Evolutionary conservation across 2,797 vertebrate species (phyloP).

Genomic region (Pogoniulus pusillus): DNA sequence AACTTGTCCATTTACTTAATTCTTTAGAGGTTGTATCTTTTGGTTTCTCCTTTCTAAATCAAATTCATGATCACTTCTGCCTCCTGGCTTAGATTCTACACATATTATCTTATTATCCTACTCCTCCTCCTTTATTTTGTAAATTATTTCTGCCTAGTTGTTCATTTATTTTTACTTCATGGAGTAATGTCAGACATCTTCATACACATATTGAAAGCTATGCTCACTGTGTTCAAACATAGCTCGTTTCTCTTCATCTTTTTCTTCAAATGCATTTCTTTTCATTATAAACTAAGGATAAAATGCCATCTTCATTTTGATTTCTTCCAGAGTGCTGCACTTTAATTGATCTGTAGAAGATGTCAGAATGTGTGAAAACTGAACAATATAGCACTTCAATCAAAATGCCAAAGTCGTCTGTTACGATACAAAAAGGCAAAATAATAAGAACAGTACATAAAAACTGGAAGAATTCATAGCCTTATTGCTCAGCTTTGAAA

Average conservation of each 20-base stretch:
- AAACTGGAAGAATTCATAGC: not conserved
- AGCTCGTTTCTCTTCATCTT: not conserved
- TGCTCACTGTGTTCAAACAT: not conserved
- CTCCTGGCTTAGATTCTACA: not conserved
- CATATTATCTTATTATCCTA: not conserved
- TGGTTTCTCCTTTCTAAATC: not conserved
- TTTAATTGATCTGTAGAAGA: not conserved
- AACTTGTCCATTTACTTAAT: not conserved
- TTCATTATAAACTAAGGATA: not conserved
- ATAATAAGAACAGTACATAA: not conserved
- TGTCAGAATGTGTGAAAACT: not conserved
- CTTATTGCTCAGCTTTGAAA: not conserved
- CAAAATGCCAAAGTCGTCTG: not conserved
- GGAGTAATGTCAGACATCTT: not conserved
- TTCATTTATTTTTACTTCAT: not conserved
- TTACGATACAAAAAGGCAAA: not conserved
- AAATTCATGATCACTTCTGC: not conserved
- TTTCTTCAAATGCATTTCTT: not conserved
- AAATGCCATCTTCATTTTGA: not conserved
- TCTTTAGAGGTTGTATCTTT: not conserved
- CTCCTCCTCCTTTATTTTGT: not conserved
- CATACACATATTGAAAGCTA: not conserved
- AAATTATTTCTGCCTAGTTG: not conserved
- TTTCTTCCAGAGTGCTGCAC: not conserved
- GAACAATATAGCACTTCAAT: not conserved